phyloP scores from a whole-genome alignment of 2,113 vertebrate species.

The Sprattus sprattus region DNA sequence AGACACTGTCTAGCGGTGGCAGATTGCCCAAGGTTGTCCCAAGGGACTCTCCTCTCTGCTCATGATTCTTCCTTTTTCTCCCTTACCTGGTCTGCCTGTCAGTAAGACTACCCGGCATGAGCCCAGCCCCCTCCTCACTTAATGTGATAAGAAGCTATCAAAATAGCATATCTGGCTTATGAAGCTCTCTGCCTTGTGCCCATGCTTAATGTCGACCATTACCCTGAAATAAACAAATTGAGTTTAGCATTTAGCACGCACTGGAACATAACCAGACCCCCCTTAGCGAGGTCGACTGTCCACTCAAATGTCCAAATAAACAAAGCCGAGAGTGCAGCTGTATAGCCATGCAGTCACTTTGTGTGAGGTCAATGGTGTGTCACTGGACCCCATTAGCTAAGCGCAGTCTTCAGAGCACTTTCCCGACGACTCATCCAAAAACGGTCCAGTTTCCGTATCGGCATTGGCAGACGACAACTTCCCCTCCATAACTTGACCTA shows the following conservation, averaged over 20 bases:
- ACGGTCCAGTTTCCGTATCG: slow-evolving; percentile 12
- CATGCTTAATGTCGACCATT: slow-evolving; percentile 24
- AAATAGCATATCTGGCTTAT: slow-evolving; percentile 1
- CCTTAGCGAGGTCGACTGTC: background rate
- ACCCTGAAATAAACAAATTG: slow-evolving; percentile 26
- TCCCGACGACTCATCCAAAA: background rate
- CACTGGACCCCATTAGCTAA: background rate
- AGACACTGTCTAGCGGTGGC: no score
- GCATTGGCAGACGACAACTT: background rate
- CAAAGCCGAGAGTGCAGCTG: slow-evolving; percentile 13
- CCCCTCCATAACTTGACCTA: background rate
- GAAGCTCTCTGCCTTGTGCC: slow-evolving; percentile 19
- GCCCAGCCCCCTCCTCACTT: background rate
- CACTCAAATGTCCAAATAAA: slow-evolving; percentile 38
- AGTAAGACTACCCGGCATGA: background rate
- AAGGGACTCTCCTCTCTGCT: no score
- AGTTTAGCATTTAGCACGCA: background rate
- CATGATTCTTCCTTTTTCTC: no score
- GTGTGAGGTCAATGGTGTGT: slow-evolving; percentile 15
- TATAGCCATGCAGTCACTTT: background rate
- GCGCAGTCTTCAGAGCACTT: background rate
- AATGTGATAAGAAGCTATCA: background rate
- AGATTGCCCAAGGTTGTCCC: no score
- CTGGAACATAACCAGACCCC: slow-evolving; percentile 22
- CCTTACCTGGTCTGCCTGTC: no score